These are phyloP conservation scores for Spea bombifrons DNA, from an alignment of 2,113 vertebrate genomes.

Conservation along the genomic window DNA sequence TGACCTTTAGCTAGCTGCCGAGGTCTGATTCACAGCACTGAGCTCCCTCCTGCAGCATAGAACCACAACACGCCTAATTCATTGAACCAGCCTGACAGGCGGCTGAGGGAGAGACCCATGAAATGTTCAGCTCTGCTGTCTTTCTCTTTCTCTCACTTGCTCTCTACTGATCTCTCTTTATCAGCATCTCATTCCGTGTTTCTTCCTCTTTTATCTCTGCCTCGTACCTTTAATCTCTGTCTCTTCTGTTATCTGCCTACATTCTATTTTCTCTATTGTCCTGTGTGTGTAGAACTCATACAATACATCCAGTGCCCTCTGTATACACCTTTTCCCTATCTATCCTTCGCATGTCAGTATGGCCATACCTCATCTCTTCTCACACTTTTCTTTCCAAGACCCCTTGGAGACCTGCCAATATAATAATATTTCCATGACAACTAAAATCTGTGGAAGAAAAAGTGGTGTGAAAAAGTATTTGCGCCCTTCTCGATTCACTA, in stretches of 20 bases:
- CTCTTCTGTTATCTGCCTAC: slow-evolving; percentile 27
- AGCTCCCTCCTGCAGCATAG: slow-evolving; percentile 44
- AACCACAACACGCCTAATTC: slow-evolving; percentile 40
- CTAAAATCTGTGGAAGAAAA: slow-evolving; percentile 30
- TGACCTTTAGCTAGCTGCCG: slow-evolving; percentile 47
- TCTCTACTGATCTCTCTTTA: slow-evolving; percentile 44
- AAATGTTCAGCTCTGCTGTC: slow-evolving; percentile 43
- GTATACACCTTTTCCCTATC: slow-evolving; percentile 38
- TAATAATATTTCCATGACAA: slow-evolving; percentile 47
- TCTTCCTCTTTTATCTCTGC: slow-evolving; percentile 21
- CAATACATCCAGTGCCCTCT: slow-evolving; percentile 35
- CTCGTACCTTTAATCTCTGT: slow-evolving; percentile 19
- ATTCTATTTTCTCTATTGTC: slow-evolving; percentile 27
- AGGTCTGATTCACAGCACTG: slow-evolving; percentile 48
- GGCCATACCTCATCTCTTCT: slow-evolving; percentile 34
- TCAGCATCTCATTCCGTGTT: slow-evolving; percentile 30
- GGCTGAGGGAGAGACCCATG: slow-evolving; percentile 44
- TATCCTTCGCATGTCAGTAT: slow-evolving; percentile 35
- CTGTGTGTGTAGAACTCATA: slow-evolving; percentile 21
- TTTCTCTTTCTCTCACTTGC: slow-evolving; percentile 32
- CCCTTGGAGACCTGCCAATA: slow-evolving; percentile 46
- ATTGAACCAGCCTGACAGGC: slow-evolving; percentile 47
- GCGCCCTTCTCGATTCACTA: too few relatives aligned
- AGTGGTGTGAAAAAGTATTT: not conserved
- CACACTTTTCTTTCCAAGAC: slow-evolving; percentile 20